phyloP scores from a whole-genome alignment of 1,140 invertebrate species.

The Drosophila micromelanica region DNA sequence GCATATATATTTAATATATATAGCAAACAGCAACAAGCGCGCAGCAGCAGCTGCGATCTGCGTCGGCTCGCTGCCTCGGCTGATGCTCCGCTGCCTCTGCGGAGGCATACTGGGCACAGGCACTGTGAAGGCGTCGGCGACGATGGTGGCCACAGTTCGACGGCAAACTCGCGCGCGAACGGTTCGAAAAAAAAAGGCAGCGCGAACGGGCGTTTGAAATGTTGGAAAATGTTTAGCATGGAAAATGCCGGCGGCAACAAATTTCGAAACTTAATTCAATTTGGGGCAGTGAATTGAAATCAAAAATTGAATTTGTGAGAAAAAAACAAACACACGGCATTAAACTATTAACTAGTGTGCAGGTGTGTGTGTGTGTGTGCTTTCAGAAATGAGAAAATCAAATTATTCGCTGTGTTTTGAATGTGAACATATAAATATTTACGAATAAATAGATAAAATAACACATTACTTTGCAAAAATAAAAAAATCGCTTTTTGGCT shows the following conservation, averaged over 20 bases:
- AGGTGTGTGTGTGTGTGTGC: slow-evolving; percentile 4
- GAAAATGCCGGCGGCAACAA: slow-evolving; percentile 66
- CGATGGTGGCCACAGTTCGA: slow-evolving; percentile 58
- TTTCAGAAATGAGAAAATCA: slow-evolving; percentile 22
- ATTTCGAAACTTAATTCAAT: slow-evolving; percentile 61
- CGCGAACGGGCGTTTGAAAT: slow-evolving; percentile 21
- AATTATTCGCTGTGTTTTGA: slow-evolving; percentile 12
- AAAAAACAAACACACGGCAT: slow-evolving; percentile 14
- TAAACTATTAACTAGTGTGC: slow-evolving; percentile 30
- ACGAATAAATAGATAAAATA: background rate
- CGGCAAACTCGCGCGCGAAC: slow-evolving; percentile 78
- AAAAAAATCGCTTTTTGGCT: slow-evolving; percentile 10
- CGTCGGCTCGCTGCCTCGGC: slow-evolving; percentile 17
- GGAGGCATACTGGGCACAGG: background rate
- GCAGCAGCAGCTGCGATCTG: slow-evolving; percentile 34
- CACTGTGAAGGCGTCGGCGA: slow-evolving; percentile 5
- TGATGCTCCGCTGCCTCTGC: too few relatives aligned
- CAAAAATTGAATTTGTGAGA: slow-evolving; percentile 42
- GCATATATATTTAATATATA: too few relatives aligned
- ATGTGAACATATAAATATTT: slow-evolving; percentile 27
- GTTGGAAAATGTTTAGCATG: slow-evolving; percentile 39
- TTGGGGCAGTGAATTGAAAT: slow-evolving; percentile 45
- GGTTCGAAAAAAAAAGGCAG: slow-evolving; percentile 55
- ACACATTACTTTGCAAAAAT: slow-evolving; percentile 3
- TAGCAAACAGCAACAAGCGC: slow-evolving; percentile 19